These are phyloP conservation scores for Petaurus breviceps DNA, from an alignment of 2,113 vertebrate genomes.

Conservation along the genomic window DNA sequence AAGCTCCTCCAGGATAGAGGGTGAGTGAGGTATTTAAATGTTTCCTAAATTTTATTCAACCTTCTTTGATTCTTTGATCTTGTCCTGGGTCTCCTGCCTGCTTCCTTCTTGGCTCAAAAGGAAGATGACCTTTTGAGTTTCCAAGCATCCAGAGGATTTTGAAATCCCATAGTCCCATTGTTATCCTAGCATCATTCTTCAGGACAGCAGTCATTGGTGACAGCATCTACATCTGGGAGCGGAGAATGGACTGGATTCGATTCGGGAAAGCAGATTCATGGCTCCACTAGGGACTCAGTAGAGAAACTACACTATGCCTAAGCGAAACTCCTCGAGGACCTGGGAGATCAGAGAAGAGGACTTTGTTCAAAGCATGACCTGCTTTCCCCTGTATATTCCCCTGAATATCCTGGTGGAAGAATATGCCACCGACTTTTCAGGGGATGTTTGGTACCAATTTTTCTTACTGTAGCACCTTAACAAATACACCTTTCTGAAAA, in stretches of 20 bases:
- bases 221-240: too few species aligned
- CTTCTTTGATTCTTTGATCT: not conserved
- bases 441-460: not conserved
- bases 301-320: not conserved
- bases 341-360: not conserved
- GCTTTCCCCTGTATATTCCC: too few species aligned
- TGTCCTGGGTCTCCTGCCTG: not conserved
- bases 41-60: not conserved
- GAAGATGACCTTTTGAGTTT: not conserved
- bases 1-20: not conserved
- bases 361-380: too few species aligned
- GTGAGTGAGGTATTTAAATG: not conserved
- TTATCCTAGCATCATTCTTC: too few species aligned
- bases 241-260: not conserved
- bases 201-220: too few species aligned
- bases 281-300: not conserved
- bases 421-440: too few species aligned
- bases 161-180: too few species aligned
- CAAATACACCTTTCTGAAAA: not conserved
- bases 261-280: not conserved
- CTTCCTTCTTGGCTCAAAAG: not conserved
- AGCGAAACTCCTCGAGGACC: too few species aligned
- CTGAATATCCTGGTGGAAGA: too few species aligned
- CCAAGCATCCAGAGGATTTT: not conserved
- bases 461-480: not conserved